Evolutionary conservation across 1,140 invertebrate genomes (phyloP).

Genomic region (Protaetia brevitarsis): DNA sequence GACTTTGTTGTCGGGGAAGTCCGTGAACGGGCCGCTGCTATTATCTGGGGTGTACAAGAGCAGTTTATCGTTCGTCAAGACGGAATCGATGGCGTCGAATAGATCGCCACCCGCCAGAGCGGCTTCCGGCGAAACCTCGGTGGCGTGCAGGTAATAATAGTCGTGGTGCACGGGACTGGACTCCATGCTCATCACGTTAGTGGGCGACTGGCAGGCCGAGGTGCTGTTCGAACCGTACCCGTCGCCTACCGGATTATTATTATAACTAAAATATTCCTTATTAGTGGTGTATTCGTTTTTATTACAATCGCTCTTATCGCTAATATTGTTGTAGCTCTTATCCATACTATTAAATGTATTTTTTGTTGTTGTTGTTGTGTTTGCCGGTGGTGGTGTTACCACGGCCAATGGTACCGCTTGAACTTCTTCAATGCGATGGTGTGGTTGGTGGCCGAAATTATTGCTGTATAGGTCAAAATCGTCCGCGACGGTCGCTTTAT

Average conservation of each 20-base stretch:
- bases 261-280: background rate
- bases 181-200: background rate
- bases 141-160: background rate
- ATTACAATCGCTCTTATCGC: background rate
- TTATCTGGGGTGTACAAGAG: background rate
- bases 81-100: background rate
- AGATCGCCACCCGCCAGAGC: background rate
- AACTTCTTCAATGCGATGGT: background rate
- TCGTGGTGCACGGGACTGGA: background rate
- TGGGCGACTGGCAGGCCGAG: background rate
- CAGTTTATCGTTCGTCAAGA: background rate
- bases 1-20: background rate
- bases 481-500: background rate
- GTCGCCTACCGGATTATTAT: background rate
- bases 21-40: background rate
- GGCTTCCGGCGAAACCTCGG: background rate
- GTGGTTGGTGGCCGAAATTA: background rate
- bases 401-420: background rate
- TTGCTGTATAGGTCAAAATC: no score
- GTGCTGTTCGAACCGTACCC: no score
- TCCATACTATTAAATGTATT: background rate
- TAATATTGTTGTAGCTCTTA: background rate
- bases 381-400: no score
- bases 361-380: no score
- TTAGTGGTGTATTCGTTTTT: background rate